These are phyloP conservation scores for Eriocheir sinensis DNA, from an alignment of 1,140 invertebrate species.

Conservation along the genomic window DNA sequence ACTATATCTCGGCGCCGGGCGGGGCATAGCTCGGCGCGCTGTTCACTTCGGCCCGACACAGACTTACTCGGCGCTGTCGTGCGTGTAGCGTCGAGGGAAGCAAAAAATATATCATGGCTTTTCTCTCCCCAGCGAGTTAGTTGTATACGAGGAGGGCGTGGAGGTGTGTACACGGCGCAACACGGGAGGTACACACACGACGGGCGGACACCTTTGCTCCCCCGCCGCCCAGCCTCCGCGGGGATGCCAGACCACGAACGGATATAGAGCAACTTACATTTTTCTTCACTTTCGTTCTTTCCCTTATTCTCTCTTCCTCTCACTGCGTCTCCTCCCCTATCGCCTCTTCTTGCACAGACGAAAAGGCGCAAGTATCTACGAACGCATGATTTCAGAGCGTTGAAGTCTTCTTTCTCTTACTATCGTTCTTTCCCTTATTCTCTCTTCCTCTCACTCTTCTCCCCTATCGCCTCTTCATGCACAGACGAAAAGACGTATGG, in stretches of 20 bases:
- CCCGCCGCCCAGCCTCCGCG: background rate
- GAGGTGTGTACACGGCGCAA: background rate
- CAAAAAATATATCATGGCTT: constrained; percentile 6
- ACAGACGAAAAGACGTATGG: too few relatives aligned
- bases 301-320: background rate
- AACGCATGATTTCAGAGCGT: too few relatives aligned
- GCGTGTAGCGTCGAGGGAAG: background rate
- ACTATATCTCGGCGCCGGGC: background rate
- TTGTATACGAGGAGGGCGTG: background rate
- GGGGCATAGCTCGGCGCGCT: background rate
- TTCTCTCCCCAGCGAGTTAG: background rate
- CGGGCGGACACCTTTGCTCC: background rate
- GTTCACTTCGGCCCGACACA: background rate
- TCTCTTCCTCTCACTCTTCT: background rate
- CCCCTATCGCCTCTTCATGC: too few relatives aligned
- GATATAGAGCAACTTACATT: background rate
- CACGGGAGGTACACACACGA: background rate
- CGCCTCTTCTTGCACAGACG: too few relatives aligned
- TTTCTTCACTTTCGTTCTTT: background rate
- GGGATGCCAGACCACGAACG: background rate
- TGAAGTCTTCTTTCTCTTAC: too few relatives aligned
- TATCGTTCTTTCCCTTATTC: too few relatives aligned
- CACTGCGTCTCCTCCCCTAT: background rate
- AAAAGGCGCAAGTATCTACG: too few relatives aligned
- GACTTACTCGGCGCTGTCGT: background rate